These are phyloP conservation scores for Leucopternis melanops DNA, from an alignment of 2,113 vertebrate species.

Conservation along the genomic window DNA sequence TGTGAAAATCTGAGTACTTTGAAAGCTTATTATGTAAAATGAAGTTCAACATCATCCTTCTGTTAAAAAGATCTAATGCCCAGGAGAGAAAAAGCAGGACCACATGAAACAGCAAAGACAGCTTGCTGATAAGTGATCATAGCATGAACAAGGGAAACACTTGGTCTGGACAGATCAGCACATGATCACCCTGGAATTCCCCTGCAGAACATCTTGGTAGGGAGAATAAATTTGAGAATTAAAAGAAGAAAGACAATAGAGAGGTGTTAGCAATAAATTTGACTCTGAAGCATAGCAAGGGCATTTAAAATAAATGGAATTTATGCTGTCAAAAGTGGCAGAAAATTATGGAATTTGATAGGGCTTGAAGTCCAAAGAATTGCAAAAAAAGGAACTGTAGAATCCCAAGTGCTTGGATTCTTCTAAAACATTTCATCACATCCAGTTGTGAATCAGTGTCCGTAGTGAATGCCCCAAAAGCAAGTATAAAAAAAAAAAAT, in stretches of 20 bases:
- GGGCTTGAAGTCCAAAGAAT: background rate
- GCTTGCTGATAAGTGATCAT: accelerated
- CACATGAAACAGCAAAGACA: accelerated
- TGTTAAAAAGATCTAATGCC: background rate
- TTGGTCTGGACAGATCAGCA: background rate
- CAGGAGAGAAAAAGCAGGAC: background rate
- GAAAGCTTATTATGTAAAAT: background rate
- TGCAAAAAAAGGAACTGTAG: background rate
- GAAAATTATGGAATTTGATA: background rate
- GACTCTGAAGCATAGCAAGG: background rate
- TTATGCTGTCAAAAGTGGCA: background rate
- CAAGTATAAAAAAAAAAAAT: background rate
- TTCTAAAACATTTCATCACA: background rate
- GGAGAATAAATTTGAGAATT: background rate
- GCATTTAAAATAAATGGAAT: background rate
- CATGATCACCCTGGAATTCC: background rate
- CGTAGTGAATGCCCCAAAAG: background rate
- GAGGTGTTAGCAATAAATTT: background rate
- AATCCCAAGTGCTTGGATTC: background rate
- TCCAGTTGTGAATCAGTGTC: background rate
- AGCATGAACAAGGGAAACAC: accelerated
- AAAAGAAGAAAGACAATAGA: background rate
- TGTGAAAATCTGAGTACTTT: background rate
- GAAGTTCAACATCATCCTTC: background rate
- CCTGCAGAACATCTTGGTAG: background rate